Conservation (phyloP, 2,888 invertebrate genomes). For the Caenorhabditis angaria region DNA sequence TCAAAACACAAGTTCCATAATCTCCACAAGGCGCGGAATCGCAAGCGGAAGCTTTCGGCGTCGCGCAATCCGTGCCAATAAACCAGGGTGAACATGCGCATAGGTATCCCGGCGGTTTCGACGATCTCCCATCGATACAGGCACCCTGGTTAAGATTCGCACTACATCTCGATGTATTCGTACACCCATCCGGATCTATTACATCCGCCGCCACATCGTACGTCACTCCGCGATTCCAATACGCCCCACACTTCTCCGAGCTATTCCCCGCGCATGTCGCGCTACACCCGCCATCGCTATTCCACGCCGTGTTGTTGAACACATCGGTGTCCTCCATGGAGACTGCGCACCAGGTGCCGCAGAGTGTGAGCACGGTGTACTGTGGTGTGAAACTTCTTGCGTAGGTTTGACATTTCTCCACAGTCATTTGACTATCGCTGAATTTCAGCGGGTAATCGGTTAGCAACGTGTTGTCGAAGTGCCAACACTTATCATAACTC, state of each 20-base stretch:
- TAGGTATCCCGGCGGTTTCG: slow-evolving; percentile 15
- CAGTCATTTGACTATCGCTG: slow-evolving; percentile 19
- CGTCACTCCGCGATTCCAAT: background rate
- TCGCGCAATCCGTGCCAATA: slow-evolving; percentile 27
- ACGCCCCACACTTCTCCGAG: slow-evolving; percentile 18
- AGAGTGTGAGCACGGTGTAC: slow-evolving; percentile 8
- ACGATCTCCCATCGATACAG: slow-evolving; percentile 15
- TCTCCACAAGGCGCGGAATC: slow-evolving; percentile 26
- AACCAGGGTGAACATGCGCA: slow-evolving; percentile 23
- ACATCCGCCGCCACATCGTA: background rate
- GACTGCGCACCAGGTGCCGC: slow-evolving; percentile 29
- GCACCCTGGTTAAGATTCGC: slow-evolving; percentile 7
- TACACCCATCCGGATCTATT: slow-evolving; percentile 18
- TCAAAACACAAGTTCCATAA: slow-evolving; percentile 29
- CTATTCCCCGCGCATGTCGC: slow-evolving; percentile 22
- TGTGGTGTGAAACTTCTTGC: slow-evolving; percentile 2
- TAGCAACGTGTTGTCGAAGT: no score
- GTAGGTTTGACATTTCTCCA: slow-evolving; percentile 16
- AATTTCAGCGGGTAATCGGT: slow-evolving; percentile 15
- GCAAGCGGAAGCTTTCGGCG: slow-evolving; percentile 14
- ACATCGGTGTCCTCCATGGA: slow-evolving; percentile 6
- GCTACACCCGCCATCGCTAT: slow-evolving; percentile 13
- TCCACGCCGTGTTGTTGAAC: slow-evolving; percentile 11
- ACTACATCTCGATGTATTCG: slow-evolving; percentile 1
- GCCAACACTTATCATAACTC: no score